These are phyloP conservation scores for Buathra laborator DNA, from an alignment of 2,888 invertebrate species.

Conservation along the genomic window DNA sequence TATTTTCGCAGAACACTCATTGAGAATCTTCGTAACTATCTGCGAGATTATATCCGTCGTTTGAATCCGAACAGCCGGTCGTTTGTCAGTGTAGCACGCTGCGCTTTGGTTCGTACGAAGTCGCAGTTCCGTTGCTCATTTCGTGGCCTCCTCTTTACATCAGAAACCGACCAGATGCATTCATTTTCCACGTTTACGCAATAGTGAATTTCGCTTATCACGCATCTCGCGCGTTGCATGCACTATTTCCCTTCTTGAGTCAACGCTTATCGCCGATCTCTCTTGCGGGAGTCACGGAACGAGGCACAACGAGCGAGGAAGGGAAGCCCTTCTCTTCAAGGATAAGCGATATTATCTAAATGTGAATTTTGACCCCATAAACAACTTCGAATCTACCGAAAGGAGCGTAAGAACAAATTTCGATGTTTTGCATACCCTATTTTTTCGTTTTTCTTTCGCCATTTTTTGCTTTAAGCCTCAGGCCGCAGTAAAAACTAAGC, in stretches of 20 bases:
- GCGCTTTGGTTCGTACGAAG: conserved; percentile 44
- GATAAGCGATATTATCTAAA: not conserved
- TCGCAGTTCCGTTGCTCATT: conserved; percentile 30
- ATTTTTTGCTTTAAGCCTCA: too few species aligned
- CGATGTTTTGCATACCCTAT: not conserved
- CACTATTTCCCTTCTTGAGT: conserved; percentile 62
- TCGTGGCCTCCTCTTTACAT: conserved; percentile 20
- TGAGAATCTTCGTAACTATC: conserved; percentile 35
- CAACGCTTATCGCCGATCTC: conserved; percentile 57
- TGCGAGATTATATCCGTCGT: conserved; percentile 41
- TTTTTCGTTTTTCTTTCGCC: not conserved
- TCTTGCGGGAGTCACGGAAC: not conserved
- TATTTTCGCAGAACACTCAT: conserved; percentile 26
- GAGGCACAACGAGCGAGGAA: conserved; percentile 5
- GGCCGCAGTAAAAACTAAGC: too few species aligned
- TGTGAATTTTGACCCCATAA: not conserved
- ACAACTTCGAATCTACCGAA: not conserved
- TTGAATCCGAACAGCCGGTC: conserved; percentile 56
- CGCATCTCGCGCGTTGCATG: conserved; percentile 48
- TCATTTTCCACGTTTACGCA: conserved; percentile 66
- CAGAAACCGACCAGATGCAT: conserved; percentile 66
- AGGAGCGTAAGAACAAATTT: not conserved
- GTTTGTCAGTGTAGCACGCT: conserved; percentile 54
- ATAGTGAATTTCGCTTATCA: conserved; percentile 60
- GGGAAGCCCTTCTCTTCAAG: not conserved